Evolutionary conservation across 1,140 invertebrate genomes (phyloP), one percentile per base, ranked within the genome.

Genomic region (Aplysia californica): DNA sequence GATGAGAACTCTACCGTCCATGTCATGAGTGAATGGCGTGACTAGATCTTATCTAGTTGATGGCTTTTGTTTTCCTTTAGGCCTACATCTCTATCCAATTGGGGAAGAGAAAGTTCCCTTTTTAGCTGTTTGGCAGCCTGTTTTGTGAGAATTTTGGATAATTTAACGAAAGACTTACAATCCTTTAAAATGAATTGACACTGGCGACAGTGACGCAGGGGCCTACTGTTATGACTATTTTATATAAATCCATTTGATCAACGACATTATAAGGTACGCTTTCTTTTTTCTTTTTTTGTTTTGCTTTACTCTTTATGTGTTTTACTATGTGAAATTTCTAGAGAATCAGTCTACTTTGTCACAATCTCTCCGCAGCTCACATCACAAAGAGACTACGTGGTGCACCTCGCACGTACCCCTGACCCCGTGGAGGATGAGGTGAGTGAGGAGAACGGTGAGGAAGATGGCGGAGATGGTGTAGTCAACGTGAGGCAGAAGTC

Each of bases 331-430:
- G n/a, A n/a, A n/a, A 50, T 50, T 50, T 50, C 44, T n/a, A 50
- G 58, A 10, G 26, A 61, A 29, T 33, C 15, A 31, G 18, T 36
- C 15, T 33, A 5, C 64, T 66, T 78, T 33, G 31, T 70, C 58
- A 80, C 74, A 80, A 77, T 89, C 89, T 83, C n/a, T n/a, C n/a
- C n/a, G n/a, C 84, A 92, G 90, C 93, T 93, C 82, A 92, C 92
- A 44, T 86, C 86, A 55, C 90, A 92, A 78, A 93, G 92, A 83
- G 94, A 95, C 85, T 94, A 92, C 90, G 92, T 94, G 1, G 92
- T 95, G 64, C 94, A 94, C 83, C 89, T 95, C 80, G 93, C 94
- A 21, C 92, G 92, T 80, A 94, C 94, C 26, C 93, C 94, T 26
- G 92, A 92, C 56, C 92, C 93, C 66, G 88, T 89, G 5, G 86